Evolutionary conservation across 2,113 vertebrate species (phyloP).

Genomic region (Thymallus thymallus): DNA sequence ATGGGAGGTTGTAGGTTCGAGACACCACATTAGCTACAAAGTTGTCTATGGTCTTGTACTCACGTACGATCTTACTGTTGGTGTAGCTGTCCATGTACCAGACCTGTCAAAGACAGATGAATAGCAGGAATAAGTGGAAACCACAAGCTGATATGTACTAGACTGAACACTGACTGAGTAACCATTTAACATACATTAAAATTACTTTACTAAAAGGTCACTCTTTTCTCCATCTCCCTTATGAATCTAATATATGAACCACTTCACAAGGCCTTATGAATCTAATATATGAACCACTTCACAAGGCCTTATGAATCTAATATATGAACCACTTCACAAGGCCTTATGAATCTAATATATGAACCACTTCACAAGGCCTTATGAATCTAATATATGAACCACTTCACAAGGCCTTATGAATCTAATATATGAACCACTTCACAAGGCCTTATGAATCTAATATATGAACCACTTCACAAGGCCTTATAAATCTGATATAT

Average conservation of each 20-base stretch:
- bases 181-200: background rate
- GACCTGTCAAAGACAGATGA: slow-evolving; percentile 73
- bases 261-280: too few relatives aligned
- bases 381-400: too few relatives aligned
- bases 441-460: too few relatives aligned
- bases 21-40: slow-evolving; percentile 91
- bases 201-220: background rate
- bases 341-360: too few relatives aligned
- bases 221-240: background rate
- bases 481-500: too few relatives aligned
- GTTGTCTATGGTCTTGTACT: slow-evolving; percentile 90
- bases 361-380: too few relatives aligned
- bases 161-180: background rate
- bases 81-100: slow-evolving; percentile 99
- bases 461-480: too few relatives aligned
- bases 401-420: too few relatives aligned
- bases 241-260: background rate
- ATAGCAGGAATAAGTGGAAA: background rate
- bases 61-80: slow-evolving; percentile 96
- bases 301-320: too few relatives aligned
- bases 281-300: too few relatives aligned
- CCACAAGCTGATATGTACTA: background rate
- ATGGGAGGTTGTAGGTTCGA: slow-evolving; percentile 94
- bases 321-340: too few relatives aligned
- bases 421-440: too few relatives aligned